Evolutionary conservation across 2,888 invertebrate species (phyloP), one percentile per base, ranked within the genome.

Genomic region (Herminia tarsipennalis): DNA sequence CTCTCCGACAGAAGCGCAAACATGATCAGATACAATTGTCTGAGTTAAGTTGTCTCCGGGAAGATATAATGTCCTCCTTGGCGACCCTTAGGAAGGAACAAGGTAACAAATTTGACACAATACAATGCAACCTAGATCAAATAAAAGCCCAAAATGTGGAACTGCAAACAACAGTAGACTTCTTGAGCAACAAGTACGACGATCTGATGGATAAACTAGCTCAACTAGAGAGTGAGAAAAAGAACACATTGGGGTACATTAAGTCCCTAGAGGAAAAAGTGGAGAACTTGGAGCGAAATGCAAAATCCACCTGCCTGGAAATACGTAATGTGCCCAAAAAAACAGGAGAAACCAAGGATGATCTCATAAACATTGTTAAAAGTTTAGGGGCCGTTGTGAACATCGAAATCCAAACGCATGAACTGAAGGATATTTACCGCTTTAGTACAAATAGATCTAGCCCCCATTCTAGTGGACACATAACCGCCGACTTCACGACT

Each of bases 271-370:
- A 30, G 17, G 30, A 17, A 5, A 30, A 16, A 30, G 9, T 30
- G 1, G 30, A 30, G 30, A 9, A 3, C 9, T 13, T 33, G 1
- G 33, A 33, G 14, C 21, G 33, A 21, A 33, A 14, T n/a, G 1
- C 30, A 8, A 30, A 30, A 17, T 16, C 30, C 2, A 1, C 30
- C 5, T 3, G 30, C 9, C n/a, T 30, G 1, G 33, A 33, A 21
- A 21, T 33, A 5, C 33, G 33, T n/a, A 33, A 33, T 21, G 33
- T 33, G 13, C 33, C 33, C 2, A 33, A 33, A 22, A 22, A 25
- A 25, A 6, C 5, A 5, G 22, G 22, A 5, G 22, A 22, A 8
- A 8, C 22, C 2, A 22, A 22, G 22, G 22, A 22, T 9, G 25
- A 25, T 12, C 25, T 25, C 3, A 12, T 25, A 25, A 25, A 25